Evolutionary conservation across 2,113 vertebrate genomes (phyloP).

Genomic region (Diadophis punctatus): DNA sequence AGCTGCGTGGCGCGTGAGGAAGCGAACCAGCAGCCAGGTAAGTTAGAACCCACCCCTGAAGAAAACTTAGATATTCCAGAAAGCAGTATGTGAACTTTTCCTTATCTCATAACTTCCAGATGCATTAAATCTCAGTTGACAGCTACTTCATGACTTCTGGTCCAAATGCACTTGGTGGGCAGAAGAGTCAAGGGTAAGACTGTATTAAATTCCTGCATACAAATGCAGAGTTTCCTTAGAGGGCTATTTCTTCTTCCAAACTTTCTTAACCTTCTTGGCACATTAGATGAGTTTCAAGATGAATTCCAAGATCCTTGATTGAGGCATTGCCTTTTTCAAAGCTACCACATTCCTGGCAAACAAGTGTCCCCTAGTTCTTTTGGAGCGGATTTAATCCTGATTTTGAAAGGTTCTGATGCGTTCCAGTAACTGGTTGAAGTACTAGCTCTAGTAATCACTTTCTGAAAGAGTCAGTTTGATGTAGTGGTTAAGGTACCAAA

Average conservation of each 20-base stretch:
- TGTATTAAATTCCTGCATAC: not conserved
- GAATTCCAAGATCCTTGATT: not conserved
- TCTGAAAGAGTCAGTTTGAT: not conserved
- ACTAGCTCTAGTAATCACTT: not conserved
- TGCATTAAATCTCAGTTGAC: not conserved
- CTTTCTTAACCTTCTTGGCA: not conserved
- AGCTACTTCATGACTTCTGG: not conserved
- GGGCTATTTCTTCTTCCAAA: not conserved
- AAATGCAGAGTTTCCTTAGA: not conserved
- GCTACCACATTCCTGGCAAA: not conserved
- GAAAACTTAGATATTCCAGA: not conserved
- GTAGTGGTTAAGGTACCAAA: not conserved
- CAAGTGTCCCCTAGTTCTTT: too few relatives aligned
- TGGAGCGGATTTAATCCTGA: not conserved
- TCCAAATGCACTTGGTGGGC: not conserved
- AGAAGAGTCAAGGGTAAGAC: not conserved
- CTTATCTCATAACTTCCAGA: not conserved
- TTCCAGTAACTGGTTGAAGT: not conserved
- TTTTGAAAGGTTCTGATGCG: not conserved
- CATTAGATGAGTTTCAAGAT: fast-evolving
- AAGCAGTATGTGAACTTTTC: not conserved
- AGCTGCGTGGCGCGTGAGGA: too few relatives aligned
- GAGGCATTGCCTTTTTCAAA: not conserved
- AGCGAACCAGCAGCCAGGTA: too few relatives aligned
- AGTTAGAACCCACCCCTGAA: too few relatives aligned